Conservation (phyloP, 2,888 invertebrate species). For the Agrotis exclamationis region DNA sequence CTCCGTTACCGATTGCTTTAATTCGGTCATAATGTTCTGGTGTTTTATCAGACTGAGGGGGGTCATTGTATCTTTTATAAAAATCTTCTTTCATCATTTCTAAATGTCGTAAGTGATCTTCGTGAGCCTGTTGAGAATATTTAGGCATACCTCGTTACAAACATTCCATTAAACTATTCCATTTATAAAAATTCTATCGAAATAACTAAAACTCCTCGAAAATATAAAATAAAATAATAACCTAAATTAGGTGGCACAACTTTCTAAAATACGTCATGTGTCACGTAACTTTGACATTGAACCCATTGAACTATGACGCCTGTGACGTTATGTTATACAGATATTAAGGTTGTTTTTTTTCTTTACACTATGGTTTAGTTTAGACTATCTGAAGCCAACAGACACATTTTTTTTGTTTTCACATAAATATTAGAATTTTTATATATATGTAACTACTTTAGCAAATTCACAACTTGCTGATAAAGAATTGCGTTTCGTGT, state of each 20-base stretch:
- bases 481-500: too few relatives aligned
- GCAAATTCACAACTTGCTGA: too few relatives aligned
- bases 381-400: not conserved
- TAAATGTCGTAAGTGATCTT: slow-evolving; percentile 81
- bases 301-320: not conserved
- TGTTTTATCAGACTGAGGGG: slow-evolving; percentile 63
- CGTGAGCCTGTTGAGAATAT: slow-evolving; percentile 78
- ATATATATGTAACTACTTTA: too few relatives aligned
- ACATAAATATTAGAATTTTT: too few relatives aligned
- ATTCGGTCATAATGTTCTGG: slow-evolving; percentile 93
- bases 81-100: slow-evolving; percentile 83
- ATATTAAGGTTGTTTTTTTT: not conserved
- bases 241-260: slow-evolving; percentile 57
- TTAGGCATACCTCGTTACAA: slow-evolving; percentile 78
- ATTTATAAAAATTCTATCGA: slow-evolving; percentile 72
- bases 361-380: not conserved
- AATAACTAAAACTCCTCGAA: slow-evolving; percentile 64
- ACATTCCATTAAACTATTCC: slow-evolving; percentile 71
- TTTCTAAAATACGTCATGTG: slow-evolving; percentile 32
- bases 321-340: slow-evolving; percentile 3
- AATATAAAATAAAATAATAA: slow-evolving; percentile 58
- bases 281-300: slow-evolving; percentile 33
- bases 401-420: too few relatives aligned
- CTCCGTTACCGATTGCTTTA: slow-evolving; percentile 96
- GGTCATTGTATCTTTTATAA: slow-evolving; percentile 69